Evolutionary conservation across 2,888 invertebrate species (phyloP), one percentile per base, ranked within the genome.

Genomic region (Artemia sp.): DNA sequence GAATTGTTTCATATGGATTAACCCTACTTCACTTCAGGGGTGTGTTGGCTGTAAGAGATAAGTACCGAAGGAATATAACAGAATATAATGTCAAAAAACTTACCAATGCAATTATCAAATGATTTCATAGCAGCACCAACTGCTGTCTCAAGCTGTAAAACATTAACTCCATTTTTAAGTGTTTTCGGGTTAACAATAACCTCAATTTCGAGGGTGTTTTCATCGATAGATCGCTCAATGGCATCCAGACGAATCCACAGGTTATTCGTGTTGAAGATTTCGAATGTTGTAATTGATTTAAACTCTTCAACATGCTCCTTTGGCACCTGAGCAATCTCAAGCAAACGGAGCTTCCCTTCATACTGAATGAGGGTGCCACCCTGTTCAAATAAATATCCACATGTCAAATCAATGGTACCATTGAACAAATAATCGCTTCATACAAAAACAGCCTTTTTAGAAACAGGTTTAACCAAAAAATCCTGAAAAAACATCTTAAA

Each of bases 211-310:
- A 99, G 80, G 0, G 86, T 85, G 51, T 86, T 86, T 74, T 89
- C 86, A 8, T 86, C 85, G 0, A 98, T 82, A 0, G 94, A 87
- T 70, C 92, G 82, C 75, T 92, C 87, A 69, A 98, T 90, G 0
- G 95, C 85, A 73, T 86, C 84, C 70, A 99, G 81, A 77, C 90
- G 94, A 5, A 92, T 90, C 98, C 98, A 99, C 74, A 99, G 81
- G 76, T 99, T 99, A 78, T 99, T 99, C 0, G 98, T 99, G 79
- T 99, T 99, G 84, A 99, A 99, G 79, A 96, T 97, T 81, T 95
- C 95, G 80, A 98, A 98, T 72, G 93, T 96, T 78, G 92, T 94
- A 53, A 99, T 91, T 1, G 96, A 96, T 81, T 98, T 98, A 78
- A 99, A 99, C 76, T 98, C 98, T 77, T 98, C 98, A 0, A 92